Evolutionary conservation across 64 coral and sea anemone species (phyloP).

Genomic region (Astreopora myriophthalma): DNA sequence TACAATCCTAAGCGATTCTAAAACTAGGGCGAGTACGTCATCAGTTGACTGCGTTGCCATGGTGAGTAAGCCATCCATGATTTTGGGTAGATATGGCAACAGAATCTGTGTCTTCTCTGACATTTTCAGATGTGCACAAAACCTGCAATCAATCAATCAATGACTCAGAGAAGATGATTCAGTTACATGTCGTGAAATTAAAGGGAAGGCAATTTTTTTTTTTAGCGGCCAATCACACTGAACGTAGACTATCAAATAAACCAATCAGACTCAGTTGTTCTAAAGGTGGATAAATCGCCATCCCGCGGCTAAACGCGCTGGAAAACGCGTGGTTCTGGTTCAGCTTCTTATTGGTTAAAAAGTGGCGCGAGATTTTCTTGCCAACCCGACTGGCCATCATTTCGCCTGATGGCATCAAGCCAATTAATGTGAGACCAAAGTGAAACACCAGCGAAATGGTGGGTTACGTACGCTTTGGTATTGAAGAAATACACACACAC

Average conservation of each 20-base stretch:
- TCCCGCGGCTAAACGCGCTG: neutral
- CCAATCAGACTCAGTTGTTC: neutral
- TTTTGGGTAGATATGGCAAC: constrained; percentile 75
- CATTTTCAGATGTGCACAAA: constrained; percentile 85
- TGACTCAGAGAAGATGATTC: no score
- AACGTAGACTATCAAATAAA: neutral
- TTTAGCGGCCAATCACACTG: no score
- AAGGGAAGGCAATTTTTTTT: no score
- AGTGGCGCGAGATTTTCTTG: neutral
- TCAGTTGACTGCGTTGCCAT: constrained; percentile 95
- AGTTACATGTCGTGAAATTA: no score
- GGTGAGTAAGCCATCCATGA: constrained; percentile 83
- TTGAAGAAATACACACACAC: no score
- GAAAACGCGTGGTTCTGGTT: neutral
- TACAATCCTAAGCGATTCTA: constrained; percentile 94
- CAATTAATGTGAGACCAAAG: no score
- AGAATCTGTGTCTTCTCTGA: constrained; percentile 75
- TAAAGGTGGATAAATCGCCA: neutral
- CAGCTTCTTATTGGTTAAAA: neutral
- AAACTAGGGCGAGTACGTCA: constrained; percentile 89
- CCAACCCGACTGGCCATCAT: no score
- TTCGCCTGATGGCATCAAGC: no score
- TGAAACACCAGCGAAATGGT: no score
- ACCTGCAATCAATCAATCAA: constrained; percentile 56
- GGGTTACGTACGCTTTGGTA: no score